These are phyloP conservation scores for Eristalis intricaria DNA, from an alignment of 2,888 invertebrate species.

Conservation along the genomic window DNA sequence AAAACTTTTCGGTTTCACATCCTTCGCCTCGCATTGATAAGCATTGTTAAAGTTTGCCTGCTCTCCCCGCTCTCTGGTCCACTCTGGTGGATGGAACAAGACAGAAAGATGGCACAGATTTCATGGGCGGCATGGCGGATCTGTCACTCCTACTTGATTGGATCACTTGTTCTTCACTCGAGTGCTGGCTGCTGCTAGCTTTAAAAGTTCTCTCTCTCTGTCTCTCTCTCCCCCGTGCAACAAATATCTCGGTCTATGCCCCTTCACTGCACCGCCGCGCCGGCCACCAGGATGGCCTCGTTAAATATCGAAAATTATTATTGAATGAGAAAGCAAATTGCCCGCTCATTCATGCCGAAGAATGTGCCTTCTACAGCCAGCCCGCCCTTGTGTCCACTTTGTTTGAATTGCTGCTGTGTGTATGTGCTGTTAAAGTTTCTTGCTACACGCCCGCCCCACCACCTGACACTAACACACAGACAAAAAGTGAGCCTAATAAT, in stretches of 20 bases:
- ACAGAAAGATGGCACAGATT: constrained; percentile 39
- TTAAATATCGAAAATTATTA: constrained; percentile 71
- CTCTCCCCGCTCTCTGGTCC: not conserved
- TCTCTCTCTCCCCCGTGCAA: not conserved
- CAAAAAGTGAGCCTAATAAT: constrained; percentile 51
- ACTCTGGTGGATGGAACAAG: no score
- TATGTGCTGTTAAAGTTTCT: constrained; percentile 25
- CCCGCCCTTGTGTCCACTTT: constrained; percentile 55
- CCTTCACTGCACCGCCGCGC: not conserved
- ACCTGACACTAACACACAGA: not conserved
- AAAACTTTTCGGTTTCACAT: constrained; percentile 69
- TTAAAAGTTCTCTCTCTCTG: constrained; percentile 47
- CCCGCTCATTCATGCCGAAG: constrained; percentile 53
- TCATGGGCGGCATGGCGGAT: not conserved
- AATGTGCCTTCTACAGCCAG: constrained; percentile 18
- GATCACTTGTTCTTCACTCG: constrained; percentile 66
- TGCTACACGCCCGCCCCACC: not conserved
- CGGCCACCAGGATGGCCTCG: constrained; percentile 24
- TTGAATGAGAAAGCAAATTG: constrained; percentile 71
- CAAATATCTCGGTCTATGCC: not conserved
- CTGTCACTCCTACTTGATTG: constrained; percentile 70
- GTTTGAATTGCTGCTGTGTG: constrained; percentile 16
- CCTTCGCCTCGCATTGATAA: constrained; percentile 64
- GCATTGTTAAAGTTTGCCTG: constrained; percentile 63
- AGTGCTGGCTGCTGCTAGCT: constrained; percentile 41